Conservation (phyloP, 2,797 vertebrate species). For the Ispidina lecontei region DNA sequence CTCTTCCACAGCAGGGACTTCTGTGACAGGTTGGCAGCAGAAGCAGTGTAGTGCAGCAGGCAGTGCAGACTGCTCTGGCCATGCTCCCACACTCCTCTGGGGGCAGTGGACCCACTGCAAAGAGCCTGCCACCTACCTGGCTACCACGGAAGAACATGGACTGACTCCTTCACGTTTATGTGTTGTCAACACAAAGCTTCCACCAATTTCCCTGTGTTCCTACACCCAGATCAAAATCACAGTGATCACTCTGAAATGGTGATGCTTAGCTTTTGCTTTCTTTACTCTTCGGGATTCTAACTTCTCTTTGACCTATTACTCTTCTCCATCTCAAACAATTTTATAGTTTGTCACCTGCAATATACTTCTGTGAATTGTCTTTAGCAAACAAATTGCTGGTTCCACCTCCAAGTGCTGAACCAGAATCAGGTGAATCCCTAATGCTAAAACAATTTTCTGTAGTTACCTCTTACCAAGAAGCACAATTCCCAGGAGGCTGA, state of each 20-base stretch:
- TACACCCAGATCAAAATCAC: neutral
- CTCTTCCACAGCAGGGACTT: neutral
- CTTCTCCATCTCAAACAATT: neutral
- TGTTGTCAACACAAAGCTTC: neutral
- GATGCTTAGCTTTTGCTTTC: neutral
- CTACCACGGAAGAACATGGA: neutral
- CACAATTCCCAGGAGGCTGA: neutral
- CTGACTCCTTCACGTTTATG: neutral
- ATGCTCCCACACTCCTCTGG: rapidly evolving
- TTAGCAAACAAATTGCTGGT: neutral
- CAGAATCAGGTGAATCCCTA: neutral
- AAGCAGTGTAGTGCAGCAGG: neutral
- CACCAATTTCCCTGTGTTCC: neutral
- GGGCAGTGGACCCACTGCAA: neutral
- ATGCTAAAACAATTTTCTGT: neutral
- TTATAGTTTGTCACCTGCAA: neutral
- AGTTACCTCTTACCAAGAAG: neutral
- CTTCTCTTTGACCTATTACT: neutral
- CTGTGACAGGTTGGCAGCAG: neutral
- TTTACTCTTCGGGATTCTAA: neutral
- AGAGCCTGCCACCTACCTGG: neutral
- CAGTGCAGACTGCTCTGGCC: rapidly evolving
- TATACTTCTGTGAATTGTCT: neutral
- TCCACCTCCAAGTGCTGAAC: neutral
- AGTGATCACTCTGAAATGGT: neutral